Conservation (phyloP, 1,140 invertebrate genomes). For the Bombus waltoni region DNA sequence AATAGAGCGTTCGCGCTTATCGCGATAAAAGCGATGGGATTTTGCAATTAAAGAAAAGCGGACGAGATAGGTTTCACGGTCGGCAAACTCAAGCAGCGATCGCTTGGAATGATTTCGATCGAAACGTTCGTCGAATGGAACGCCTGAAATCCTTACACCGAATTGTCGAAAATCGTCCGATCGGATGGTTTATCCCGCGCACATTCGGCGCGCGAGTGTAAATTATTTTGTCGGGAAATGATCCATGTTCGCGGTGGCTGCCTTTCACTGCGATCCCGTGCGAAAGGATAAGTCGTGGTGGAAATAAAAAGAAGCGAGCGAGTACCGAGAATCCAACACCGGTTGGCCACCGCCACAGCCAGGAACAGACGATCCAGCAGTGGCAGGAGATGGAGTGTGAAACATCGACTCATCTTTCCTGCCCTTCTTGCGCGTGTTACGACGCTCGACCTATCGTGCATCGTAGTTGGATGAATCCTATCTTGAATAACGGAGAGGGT, state of each 20-base stretch:
- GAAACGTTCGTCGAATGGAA: background rate
- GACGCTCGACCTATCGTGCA: conserved; percentile 53
- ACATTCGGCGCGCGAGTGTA: conserved; percentile 47
- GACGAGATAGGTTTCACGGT: background rate
- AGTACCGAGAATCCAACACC: conserved; percentile 65
- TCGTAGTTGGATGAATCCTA: conserved; percentile 50
- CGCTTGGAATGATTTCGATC: conserved; percentile 28
- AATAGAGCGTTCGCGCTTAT: background rate
- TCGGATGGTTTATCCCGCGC: conserved; percentile 27
- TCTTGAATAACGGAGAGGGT: conserved; percentile 34
- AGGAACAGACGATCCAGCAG: conserved; percentile 62
- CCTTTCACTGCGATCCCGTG: conserved; percentile 14
- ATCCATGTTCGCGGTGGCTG: conserved; percentile 44
- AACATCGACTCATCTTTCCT: conserved; percentile 73
- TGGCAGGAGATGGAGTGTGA: conserved; percentile 75
- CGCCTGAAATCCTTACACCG: too few relatives aligned
- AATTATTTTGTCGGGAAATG: conserved; percentile 68
- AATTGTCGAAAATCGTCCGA: background rate
- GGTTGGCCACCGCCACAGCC: conserved; percentile 58
- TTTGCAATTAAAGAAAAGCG: background rate
- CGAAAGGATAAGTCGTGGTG: conserved; percentile 50
- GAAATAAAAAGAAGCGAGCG: conserved; percentile 58
- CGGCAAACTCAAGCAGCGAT: conserved; percentile 6
- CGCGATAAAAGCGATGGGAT: conserved; percentile 3
- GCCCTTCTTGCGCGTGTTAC: conserved; percentile 55